Evolutionary conservation across 2,113 vertebrate genomes (phyloP).

Genomic region (Ceyx margarethae): DNA sequence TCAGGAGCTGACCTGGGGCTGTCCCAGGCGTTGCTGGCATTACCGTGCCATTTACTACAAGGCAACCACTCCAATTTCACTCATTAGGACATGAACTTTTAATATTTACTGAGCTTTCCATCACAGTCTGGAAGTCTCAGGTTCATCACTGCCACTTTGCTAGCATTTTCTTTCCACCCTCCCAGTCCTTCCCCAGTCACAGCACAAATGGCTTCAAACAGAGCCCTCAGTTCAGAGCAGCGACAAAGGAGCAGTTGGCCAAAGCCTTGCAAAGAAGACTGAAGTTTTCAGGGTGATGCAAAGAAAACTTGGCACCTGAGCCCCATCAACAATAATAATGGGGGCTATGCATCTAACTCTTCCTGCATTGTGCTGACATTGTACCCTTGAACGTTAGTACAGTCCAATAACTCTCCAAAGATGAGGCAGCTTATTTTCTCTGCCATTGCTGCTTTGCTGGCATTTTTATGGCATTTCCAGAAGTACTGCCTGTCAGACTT

Average conservation of each 20-base stretch:
- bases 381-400: slow-evolving; percentile 52
- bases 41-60: not conserved
- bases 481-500: slow-evolving; percentile 53
- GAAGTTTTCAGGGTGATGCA: slow-evolving; percentile 30
- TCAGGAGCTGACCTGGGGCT: not conserved
- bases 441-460: slow-evolving; percentile 30
- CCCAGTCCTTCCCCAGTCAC: not conserved
- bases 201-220: not conserved
- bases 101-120: slow-evolving; percentile 1
- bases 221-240: not conserved
- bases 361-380: slow-evolving; percentile 40
- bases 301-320: slow-evolving; percentile 28
- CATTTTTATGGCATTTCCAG: slow-evolving; percentile 56
- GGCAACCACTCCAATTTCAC: not conserved
- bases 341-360: slow-evolving; percentile 18
- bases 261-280: not conserved
- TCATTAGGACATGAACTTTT: not conserved
- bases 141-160: not conserved
- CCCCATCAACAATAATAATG: slow-evolving; percentile 42
- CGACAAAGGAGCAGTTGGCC: slow-evolving; percentile 23
- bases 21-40: not conserved
- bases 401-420: slow-evolving; percentile 50
- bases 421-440: slow-evolving; percentile 49
- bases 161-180: not conserved
- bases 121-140: not conserved